Percentiles rank a stretch among this genome's conserved stretches.
Conservation (phyloP, 2,888 invertebrate species). For the Dysmachus trigonus region DNA sequence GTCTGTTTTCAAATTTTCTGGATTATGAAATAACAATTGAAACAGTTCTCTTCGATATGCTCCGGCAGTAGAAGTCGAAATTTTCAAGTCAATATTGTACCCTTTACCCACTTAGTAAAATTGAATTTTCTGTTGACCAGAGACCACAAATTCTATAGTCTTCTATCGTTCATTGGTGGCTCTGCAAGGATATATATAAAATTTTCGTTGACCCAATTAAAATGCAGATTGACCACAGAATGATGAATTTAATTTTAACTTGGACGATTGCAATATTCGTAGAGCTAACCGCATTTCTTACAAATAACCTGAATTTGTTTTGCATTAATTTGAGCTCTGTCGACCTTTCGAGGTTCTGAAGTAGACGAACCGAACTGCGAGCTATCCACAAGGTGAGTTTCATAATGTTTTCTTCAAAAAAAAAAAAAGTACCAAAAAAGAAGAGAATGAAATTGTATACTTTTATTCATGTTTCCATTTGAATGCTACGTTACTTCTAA, state of each 20-base stretch:
- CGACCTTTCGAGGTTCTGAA: neutral
- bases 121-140: neutral
- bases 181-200: neutral
- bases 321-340: neutral
- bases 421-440: neutral
- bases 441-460: neutral
- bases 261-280: neutral
- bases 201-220: conserved; percentile 12
- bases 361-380: neutral
- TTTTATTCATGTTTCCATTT: neutral
- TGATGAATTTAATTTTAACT: neutral
- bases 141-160: neutral
- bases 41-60: neutral
- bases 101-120: neutral
- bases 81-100: neutral
- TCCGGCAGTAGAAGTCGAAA: neutral
- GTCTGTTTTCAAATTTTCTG: neutral
- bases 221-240: neutral
- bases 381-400: neutral
- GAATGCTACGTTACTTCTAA: neutral
- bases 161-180: neutral
- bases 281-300: neutral
- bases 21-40: neutral
- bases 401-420: neutral
- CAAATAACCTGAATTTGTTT: neutral